Percentiles rank a stretch among this genome's conserved stretches.
Evolutionary conservation across 2,888 invertebrate genomes (phyloP).

Genomic region (Limnephilus auricula): DNA sequence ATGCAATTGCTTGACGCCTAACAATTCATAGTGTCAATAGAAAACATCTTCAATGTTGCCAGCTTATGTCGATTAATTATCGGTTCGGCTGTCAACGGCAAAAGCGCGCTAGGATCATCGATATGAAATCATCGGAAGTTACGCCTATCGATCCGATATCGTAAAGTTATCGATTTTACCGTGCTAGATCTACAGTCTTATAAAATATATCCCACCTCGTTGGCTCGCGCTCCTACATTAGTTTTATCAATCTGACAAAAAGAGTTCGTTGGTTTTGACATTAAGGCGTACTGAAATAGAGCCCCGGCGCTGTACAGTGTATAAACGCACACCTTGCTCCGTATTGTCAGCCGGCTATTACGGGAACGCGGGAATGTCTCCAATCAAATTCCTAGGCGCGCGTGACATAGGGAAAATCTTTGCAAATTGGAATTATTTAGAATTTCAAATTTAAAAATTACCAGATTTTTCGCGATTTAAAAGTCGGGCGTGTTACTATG

Average conservation of each 20-base stretch:
- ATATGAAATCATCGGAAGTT: too few species aligned
- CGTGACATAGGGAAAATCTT: constrained; percentile 17
- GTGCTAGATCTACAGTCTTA: too few species aligned
- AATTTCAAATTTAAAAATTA: background rate
- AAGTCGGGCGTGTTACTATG: background rate
- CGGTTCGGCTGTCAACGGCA: too few species aligned
- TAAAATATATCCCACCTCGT: background rate
- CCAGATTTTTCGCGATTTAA: background rate
- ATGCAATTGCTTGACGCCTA: too few species aligned
- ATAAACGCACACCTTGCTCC: constrained; percentile 39
- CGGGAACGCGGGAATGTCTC: constrained; percentile 54
- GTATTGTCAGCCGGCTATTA: constrained; percentile 62
- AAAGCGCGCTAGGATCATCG: too few species aligned
- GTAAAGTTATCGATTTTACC: too few species aligned
- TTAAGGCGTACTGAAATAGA: constrained; percentile 59
- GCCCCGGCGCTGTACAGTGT: background rate
- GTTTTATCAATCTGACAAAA: constrained; percentile 50
- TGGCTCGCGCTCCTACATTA: background rate
- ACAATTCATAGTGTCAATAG: too few species aligned
- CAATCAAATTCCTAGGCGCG: constrained; percentile 50
- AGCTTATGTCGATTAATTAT: too few species aligned
- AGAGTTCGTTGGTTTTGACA: constrained; percentile 60
- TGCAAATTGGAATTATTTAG: constrained; percentile 7
- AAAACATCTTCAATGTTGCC: too few species aligned
- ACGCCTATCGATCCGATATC: too few species aligned